Conservation (phyloP, 2,113 vertebrate species). For the Noturus placidus region DNA sequence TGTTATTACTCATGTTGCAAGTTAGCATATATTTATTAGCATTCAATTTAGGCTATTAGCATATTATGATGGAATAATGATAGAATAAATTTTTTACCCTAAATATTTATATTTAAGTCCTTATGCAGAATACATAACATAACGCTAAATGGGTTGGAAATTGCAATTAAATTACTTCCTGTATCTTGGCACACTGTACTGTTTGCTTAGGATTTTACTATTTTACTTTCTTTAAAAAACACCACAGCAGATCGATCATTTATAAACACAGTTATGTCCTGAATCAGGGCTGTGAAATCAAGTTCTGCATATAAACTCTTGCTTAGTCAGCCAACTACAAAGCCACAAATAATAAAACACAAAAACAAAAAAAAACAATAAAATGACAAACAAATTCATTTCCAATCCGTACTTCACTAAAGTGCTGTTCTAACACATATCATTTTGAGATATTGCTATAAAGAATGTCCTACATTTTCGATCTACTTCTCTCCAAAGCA, state of each 20-base stretch:
- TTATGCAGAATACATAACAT: not conserved
- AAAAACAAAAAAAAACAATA: not conserved
- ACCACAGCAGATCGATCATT: not conserved
- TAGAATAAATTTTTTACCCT: not conserved
- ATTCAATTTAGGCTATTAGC: not conserved
- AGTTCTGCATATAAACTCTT: not conserved
- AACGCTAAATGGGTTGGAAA: not conserved
- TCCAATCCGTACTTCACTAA: not conserved
- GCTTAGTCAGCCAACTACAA: not conserved
- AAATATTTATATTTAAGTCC: not conserved
- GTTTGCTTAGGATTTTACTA: not conserved
- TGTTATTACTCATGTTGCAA: not conserved
- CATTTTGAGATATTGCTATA: not conserved
- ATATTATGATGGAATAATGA: not conserved
- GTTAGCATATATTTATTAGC: not conserved
- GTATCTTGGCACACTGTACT: not conserved
- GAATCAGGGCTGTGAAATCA: not conserved
- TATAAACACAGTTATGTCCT: not conserved
- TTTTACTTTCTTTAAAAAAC: not conserved
- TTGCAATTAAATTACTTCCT: not conserved
- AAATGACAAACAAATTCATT: not conserved
- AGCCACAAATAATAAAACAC: no score
- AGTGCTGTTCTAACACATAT: not conserved
- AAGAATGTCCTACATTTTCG: not conserved
- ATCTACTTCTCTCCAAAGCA: not conserved